A percentile compares a stretch with the other conserved stretches of the same genome.
Evolutionary conservation across 2,113 vertebrate genomes (phyloP).

Genomic region (Platysternon megacephalum): DNA sequence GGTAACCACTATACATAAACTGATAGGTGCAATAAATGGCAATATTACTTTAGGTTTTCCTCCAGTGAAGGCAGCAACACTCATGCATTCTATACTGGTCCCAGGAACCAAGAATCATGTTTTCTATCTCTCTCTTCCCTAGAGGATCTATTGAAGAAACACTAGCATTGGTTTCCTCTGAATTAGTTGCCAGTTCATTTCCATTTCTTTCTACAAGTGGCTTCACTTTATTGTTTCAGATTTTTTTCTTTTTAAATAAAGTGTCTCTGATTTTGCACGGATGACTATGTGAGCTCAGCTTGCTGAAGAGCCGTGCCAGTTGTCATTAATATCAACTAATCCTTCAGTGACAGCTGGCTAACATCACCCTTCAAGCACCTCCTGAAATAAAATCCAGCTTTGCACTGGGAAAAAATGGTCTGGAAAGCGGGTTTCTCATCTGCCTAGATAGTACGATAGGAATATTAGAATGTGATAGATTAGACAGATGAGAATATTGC

Average conservation of each 20-base stretch:
- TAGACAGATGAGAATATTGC: not conserved
- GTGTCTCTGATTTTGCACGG: conserved; percentile 11
- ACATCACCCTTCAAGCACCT: conserved; percentile 7
- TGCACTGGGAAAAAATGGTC: not conserved
- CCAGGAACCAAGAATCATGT: not conserved
- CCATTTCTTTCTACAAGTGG: not conserved
- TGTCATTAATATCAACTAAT: conserved; percentile 52
- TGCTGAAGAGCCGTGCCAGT: not conserved
- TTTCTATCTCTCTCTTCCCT: not conserved
- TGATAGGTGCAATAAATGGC: not conserved
- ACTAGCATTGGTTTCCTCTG: not conserved
- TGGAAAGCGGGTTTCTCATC: rapidly evolving
- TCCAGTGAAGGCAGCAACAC: not conserved
- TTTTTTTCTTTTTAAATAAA: conserved; percentile 16
- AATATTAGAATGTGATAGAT: not conserved
- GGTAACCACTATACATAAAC: not conserved
- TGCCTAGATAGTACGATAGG: rapidly evolving
- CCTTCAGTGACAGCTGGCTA: conserved; percentile 48
- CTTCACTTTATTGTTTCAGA: conserved; percentile 4
- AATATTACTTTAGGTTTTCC: not conserved
- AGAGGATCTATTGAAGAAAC: not conserved
- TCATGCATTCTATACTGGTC: not conserved
- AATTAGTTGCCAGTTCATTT: not conserved
- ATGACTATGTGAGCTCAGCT: conserved; percentile 20
- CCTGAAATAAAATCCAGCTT: not conserved